These are phyloP conservation scores for Muricea muricata DNA, from an alignment of 92 coral and sea anemone genomes.

Conservation along the genomic window DNA sequence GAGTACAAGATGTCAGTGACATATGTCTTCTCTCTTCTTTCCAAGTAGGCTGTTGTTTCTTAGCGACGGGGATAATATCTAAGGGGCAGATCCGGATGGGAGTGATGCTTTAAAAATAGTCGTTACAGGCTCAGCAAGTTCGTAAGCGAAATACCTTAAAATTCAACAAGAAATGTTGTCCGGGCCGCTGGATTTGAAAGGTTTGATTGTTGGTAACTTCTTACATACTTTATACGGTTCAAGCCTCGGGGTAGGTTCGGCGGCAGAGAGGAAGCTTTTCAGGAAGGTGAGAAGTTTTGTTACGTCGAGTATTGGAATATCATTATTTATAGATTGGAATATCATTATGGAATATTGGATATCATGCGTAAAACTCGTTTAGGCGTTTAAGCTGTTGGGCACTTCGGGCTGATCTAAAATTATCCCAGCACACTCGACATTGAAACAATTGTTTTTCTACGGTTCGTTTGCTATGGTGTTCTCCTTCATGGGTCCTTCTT, in stretches of 20 bases:
- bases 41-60: constrained; percentile 21
- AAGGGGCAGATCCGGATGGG: constrained; percentile 44
- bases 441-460: constrained; percentile 9
- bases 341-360: no score
- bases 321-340: no score
- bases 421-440: constrained; percentile 38
- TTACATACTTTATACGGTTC: no score
- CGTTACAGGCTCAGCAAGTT: constrained; percentile 36
- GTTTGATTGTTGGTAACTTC: no score
- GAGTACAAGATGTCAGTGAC: constrained; percentile 40
- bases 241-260: no score
- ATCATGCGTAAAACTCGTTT: background rate
- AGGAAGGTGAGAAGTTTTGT: no score
- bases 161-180: background rate
- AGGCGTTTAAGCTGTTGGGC: constrained; percentile 20
- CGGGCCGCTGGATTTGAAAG: no score
- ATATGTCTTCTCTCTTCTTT: constrained; percentile 35
- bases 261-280: no score
- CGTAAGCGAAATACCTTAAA: constrained; percentile 47
- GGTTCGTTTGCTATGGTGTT: constrained; percentile 46
- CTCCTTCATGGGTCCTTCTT: constrained; percentile 53
- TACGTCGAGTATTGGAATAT: no score
- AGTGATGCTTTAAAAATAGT: constrained; percentile 51
- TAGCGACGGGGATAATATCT: constrained; percentile 41
- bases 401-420: constrained; percentile 16